Percentiles rank a stretch among this genome's conserved stretches.
Evolutionary conservation across 1,140 invertebrate species (phyloP).

Genomic region (Heterodera schachtii): DNA sequence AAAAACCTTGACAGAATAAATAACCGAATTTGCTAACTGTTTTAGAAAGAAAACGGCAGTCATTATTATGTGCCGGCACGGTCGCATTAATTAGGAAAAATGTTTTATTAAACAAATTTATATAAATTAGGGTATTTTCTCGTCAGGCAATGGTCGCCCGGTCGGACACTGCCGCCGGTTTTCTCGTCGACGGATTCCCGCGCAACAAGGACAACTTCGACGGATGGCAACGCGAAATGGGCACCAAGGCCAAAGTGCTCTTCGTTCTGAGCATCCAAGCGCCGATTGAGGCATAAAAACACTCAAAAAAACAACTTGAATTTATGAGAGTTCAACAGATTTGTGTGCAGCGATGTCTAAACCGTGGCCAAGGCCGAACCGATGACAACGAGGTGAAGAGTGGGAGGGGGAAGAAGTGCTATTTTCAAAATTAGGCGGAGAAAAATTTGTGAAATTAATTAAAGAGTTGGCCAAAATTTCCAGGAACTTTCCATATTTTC

Average conservation of each 20-base stretch:
- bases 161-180: conserved; percentile 75
- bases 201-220: conserved; percentile 93
- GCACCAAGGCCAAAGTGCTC: conserved; percentile 79
- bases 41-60: too few relatives aligned
- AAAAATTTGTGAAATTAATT: too few relatives aligned
- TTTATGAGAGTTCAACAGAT: neutral
- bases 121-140: conserved; percentile 10
- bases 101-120: too few relatives aligned
- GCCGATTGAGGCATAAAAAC: conserved; percentile 71
- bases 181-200: conserved; percentile 97
- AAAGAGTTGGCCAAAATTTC: too few relatives aligned
- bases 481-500: neutral
- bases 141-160: conserved; percentile 75
- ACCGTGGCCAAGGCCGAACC: conserved; percentile 71
- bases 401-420: too few relatives aligned
- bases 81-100: too few relatives aligned
- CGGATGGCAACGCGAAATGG: conserved; percentile 87
- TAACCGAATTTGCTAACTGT: too few relatives aligned
- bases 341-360: conserved; percentile 82
- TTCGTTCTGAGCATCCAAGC: conserved; percentile 94
- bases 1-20: too few relatives aligned
- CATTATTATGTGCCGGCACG: too few relatives aligned
- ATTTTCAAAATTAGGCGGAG: too few relatives aligned
- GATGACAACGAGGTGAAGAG: too few relatives aligned
- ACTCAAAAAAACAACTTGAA: too few relatives aligned